A percentile compares a stretch with the other conserved stretches of the same genome.
Conservation (phyloP, 2,888 invertebrate genomes). For the Drosophila peninsularis region DNA sequence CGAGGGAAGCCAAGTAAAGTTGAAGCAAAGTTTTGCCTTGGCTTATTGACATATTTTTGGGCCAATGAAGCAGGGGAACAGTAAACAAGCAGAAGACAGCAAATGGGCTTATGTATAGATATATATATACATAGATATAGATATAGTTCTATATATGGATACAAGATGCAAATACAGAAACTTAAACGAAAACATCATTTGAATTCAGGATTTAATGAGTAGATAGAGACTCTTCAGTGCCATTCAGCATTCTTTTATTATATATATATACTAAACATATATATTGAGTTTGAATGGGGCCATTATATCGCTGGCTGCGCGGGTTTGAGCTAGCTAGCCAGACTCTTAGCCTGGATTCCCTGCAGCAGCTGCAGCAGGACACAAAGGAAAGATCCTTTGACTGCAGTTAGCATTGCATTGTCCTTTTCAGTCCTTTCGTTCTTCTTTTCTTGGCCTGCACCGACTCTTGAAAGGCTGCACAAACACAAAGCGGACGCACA, state of each 20-base stretch:
- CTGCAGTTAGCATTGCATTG: slow-evolving; percentile 34
- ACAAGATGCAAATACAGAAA: too few relatives aligned
- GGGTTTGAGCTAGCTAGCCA: background rate
- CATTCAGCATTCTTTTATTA: background rate
- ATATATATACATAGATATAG: background rate
- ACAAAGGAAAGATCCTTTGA: slow-evolving; percentile 27
- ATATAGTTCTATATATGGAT: too few relatives aligned
- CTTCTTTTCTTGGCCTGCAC: background rate
- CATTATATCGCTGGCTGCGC: slow-evolving; percentile 3
- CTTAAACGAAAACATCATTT: background rate
- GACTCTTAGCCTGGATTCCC: slow-evolving; percentile 36
- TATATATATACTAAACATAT: background rate
- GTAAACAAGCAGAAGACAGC: background rate
- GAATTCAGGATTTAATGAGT: background rate
- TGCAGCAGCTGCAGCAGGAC: slow-evolving; percentile 14
- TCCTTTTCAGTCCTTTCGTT: slow-evolving; percentile 15
- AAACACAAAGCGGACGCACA: slow-evolving; percentile 49
- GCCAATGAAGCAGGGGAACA: too few relatives aligned
- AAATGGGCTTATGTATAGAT: background rate
- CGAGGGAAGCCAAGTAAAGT: background rate
- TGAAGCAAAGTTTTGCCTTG: background rate
- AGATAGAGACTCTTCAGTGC: background rate
- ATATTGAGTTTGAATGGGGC: slow-evolving; percentile 1
- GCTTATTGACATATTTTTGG: background rate
- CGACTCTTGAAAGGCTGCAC: slow-evolving; percentile 30